These are phyloP conservation scores for Micromesistius poutassou DNA, from an alignment of 2,797 vertebrate genomes.

Conservation along the genomic window DNA sequence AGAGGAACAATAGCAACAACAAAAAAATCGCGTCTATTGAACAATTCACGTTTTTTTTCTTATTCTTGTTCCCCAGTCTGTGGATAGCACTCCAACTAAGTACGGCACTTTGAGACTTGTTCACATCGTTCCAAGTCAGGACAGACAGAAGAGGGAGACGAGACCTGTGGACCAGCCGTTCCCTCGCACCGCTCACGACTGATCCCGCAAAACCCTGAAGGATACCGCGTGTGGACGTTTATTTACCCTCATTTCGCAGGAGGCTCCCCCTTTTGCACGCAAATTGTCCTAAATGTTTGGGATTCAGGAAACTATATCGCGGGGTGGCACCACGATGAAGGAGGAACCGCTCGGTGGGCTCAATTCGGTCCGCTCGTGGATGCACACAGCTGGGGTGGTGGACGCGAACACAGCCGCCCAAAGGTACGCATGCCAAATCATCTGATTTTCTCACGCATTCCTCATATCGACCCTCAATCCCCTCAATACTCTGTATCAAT, in stretches of 20 bases:
- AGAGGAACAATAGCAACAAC: slow-evolving; percentile 69
- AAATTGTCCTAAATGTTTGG: slow-evolving; percentile 98
- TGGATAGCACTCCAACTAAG: slow-evolving; percentile 85
- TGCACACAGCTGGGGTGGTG: slow-evolving; percentile 99
- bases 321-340: slow-evolving; percentile 99
- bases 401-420: slow-evolving; percentile 99
- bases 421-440: slow-evolving; percentile 88
- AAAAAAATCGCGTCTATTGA: slow-evolving; percentile 30
- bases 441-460: slow-evolving; percentile 79
- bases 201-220: slow-evolving; percentile 78
- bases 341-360: slow-evolving; percentile 99
- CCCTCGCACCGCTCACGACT: slow-evolving; percentile 80
- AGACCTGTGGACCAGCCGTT: slow-evolving; percentile 86
- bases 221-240: slow-evolving; percentile 75
- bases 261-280: slow-evolving; percentile 73
- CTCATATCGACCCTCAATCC: slow-evolving; percentile 84
- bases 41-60: slow-evolving; percentile 24
- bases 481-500: slow-evolving; percentile 81
- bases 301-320: slow-evolving; percentile 99
- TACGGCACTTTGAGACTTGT: slow-evolving; percentile 85
- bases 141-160: slow-evolving; percentile 93
- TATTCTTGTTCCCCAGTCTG: slow-evolving; percentile 52
- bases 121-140: slow-evolving; percentile 84
- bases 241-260: slow-evolving; percentile 68
- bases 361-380: slow-evolving; percentile 99